Conservation (phyloP, 2,797 vertebrate species). For the Sardinella longiceps region DNA sequence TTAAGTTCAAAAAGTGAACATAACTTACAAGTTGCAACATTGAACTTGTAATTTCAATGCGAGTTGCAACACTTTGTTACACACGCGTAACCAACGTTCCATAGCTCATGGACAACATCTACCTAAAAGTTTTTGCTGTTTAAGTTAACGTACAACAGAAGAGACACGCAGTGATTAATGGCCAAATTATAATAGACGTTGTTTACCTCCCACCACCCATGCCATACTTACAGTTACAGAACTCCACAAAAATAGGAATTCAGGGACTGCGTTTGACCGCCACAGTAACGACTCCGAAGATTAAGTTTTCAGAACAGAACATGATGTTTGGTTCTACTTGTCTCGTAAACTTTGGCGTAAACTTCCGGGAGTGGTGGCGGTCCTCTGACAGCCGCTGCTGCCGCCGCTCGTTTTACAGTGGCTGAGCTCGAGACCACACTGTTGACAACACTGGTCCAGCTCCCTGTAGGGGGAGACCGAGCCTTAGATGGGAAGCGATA, state of each 20-base stretch:
- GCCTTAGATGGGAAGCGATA: neutral
- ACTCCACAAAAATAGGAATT: neutral
- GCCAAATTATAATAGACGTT: neutral
- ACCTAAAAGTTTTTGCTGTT: neutral
- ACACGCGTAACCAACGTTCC: neutral
- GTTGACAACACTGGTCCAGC: neutral
- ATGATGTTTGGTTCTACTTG: neutral
- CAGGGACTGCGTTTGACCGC: neutral
- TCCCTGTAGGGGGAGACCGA: neutral
- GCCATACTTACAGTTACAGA: neutral
- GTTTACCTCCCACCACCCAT: neutral
- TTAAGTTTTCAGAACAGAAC: neutral
- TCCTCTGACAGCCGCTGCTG: neutral
- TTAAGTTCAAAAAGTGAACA: neutral
- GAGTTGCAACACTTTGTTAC: neutral
- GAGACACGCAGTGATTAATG: neutral
- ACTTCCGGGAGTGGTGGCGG: constrained; percentile 9
- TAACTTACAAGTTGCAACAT: neutral
- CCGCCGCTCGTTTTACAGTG: neutral
- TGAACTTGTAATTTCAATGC: too few relatives aligned
- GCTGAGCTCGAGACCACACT: neutral
- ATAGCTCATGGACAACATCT: neutral
- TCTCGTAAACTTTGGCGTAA: neutral
- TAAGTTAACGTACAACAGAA: too few relatives aligned
- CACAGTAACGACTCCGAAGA: neutral